Conservation (phyloP, 2,113 vertebrate genomes). For the Orcinus orca region DNA sequence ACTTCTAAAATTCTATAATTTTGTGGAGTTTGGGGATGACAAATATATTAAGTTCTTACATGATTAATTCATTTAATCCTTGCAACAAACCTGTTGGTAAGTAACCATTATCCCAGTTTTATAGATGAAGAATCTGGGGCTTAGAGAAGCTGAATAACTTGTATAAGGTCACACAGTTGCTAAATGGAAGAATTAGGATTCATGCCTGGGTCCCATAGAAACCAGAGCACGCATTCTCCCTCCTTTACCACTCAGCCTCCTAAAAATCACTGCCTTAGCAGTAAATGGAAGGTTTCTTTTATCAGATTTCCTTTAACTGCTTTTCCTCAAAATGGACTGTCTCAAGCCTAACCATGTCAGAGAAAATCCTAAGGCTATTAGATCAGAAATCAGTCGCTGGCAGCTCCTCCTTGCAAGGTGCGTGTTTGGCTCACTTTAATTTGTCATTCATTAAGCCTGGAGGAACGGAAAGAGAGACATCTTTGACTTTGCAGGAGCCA, state of each 20-base stretch:
- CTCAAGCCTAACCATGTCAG: conserved; percentile 51
- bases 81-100: not conserved
- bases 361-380: conserved; percentile 56
- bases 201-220: not conserved
- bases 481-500: conserved; percentile 49
- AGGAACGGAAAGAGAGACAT: not conserved
- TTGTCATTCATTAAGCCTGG: conserved; percentile 46
- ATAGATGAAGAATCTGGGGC: not conserved
- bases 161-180: not conserved
- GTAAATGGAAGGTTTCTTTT: conserved; percentile 66
- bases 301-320: conserved; percentile 61
- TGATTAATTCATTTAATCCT: not conserved
- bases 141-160: not conserved
- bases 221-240: not conserved
- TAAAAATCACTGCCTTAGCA: conserved; percentile 47
- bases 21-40: not conserved
- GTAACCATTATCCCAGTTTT: not conserved
- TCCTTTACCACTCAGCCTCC: not conserved
- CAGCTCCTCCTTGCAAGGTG: conserved; percentile 11
- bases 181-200: not conserved
- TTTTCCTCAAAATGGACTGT: conserved; percentile 59
- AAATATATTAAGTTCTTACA: not conserved
- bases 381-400: conserved; percentile 39
- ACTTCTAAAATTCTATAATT: conserved; percentile 5
- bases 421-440: conserved; percentile 40